phyloP scores from a whole-genome alignment of 2,113 vertebrate species.

The Eubucco bourcierii region DNA sequence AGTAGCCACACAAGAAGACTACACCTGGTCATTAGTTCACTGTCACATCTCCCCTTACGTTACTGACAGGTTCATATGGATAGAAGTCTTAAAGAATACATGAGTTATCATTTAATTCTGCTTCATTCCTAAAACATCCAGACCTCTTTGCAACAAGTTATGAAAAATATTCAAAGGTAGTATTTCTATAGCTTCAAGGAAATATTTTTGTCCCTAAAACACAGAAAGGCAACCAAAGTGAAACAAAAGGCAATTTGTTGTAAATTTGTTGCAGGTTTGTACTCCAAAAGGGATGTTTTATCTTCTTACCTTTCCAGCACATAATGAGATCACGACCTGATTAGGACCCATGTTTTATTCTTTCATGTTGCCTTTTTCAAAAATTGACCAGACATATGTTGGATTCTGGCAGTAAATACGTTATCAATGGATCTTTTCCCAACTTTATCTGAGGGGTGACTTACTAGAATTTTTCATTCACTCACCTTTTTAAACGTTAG shows the following conservation, averaged over 20 bases:
- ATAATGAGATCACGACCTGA: not conserved
- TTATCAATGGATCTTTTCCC: not conserved
- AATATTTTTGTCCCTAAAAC: not conserved
- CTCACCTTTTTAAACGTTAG: not conserved
- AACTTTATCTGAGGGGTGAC: not conserved
- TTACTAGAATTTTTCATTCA: not conserved
- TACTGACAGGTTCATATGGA: not conserved
- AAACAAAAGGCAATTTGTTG: not conserved
- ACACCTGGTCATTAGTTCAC: not conserved
- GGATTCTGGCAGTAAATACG: not conserved
- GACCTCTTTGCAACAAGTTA: not conserved
- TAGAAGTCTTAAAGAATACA: not conserved
- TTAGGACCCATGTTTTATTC: not conserved
- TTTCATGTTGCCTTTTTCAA: not conserved
- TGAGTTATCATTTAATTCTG: not conserved
- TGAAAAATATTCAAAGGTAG: not conserved
- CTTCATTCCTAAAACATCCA: not conserved
- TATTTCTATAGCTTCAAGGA: not conserved
- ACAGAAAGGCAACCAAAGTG: not conserved
- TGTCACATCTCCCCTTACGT: not conserved
- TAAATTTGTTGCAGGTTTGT: not conserved
- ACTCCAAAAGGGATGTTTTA: not conserved
- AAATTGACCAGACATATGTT: not conserved
- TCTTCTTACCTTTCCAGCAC: not conserved
- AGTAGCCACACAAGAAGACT: not conserved